Evolutionary conservation across 2,797 vertebrate species (phyloP).

Genomic region (Argya squamiceps): DNA sequence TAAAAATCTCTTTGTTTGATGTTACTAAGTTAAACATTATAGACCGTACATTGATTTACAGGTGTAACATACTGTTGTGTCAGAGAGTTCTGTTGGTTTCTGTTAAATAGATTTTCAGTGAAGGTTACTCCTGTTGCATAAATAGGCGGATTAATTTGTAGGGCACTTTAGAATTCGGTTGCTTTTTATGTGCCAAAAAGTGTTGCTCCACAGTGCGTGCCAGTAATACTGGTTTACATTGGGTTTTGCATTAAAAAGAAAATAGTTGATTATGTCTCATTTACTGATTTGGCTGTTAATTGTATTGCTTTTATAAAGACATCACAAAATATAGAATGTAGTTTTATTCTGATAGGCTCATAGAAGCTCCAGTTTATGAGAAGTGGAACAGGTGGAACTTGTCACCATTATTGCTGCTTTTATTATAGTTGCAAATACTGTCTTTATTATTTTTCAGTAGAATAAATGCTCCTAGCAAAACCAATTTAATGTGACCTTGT

Average conservation of each 20-base stretch:
- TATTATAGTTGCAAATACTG: conserved; percentile 30
- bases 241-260: background rate
- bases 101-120: conserved; percentile 14
- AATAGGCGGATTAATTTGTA: background rate
- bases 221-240: background rate
- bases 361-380: background rate
- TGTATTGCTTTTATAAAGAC: background rate
- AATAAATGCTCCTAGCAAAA: conserved; percentile 19
- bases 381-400: background rate
- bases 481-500: conserved; percentile 23
- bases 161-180: background rate
- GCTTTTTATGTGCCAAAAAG: background rate
- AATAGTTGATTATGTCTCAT: background rate
- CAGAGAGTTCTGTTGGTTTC: background rate
- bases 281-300: conserved; percentile 47
- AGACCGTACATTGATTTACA: background rate
- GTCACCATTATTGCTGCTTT: conserved; percentile 23
- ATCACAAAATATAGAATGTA: background rate
- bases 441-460: conserved; percentile 28
- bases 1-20: background rate
- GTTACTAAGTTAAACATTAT: background rate
- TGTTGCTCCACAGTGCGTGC: background rate
- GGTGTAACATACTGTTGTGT: background rate
- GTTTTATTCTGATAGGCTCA: background rate
- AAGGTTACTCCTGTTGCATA: background rate